These are phyloP conservation scores for Pangasianodon hypophthalmus DNA, from an alignment of 2,113 vertebrate species.

Conservation along the genomic window DNA sequence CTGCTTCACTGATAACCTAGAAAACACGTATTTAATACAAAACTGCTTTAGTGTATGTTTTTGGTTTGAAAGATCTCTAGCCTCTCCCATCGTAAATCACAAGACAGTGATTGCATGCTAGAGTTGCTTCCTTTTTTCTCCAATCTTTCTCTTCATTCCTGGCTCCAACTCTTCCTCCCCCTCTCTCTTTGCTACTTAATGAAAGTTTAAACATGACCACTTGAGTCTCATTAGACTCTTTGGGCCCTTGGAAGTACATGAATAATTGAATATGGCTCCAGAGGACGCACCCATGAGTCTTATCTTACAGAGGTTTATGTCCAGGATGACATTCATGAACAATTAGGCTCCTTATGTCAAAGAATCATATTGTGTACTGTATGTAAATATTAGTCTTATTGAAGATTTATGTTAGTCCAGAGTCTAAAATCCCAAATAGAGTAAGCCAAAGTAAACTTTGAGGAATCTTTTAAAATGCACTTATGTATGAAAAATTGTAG, in stretches of 20 bases:
- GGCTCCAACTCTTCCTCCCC: not conserved
- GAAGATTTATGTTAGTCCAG: not conserved
- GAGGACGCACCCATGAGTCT: constrained; percentile 21
- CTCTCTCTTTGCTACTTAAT: constrained; percentile 32
- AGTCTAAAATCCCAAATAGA: not conserved
- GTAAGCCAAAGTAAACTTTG: not conserved
- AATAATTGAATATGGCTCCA: constrained; percentile 50
- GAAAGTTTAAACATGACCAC: constrained; percentile 50
- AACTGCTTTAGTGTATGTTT: constrained; percentile 2
- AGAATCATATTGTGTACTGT: not conserved
- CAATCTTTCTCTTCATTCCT: constrained; percentile 10
- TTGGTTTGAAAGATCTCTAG: constrained; percentile 22
- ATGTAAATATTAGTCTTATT: not conserved
- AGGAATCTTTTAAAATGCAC: not conserved
- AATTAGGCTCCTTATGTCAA: constrained; percentile 2
- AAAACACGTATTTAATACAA: constrained; percentile 31
- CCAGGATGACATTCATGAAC: constrained; percentile 6
- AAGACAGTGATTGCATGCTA: constrained; percentile 17
- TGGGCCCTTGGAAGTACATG: constrained; percentile 34
- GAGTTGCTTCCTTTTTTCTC: constrained; percentile 35
- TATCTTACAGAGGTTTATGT: constrained; percentile 15
- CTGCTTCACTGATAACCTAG: constrained; percentile 29
- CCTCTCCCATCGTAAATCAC: constrained; percentile 37
- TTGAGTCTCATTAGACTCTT: constrained; percentile 44
- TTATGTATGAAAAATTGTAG: not conserved